These are phyloP conservation scores for Dryocosmus kuriphilus DNA, from an alignment of 2,888 invertebrate species.

Conservation along the genomic window DNA sequence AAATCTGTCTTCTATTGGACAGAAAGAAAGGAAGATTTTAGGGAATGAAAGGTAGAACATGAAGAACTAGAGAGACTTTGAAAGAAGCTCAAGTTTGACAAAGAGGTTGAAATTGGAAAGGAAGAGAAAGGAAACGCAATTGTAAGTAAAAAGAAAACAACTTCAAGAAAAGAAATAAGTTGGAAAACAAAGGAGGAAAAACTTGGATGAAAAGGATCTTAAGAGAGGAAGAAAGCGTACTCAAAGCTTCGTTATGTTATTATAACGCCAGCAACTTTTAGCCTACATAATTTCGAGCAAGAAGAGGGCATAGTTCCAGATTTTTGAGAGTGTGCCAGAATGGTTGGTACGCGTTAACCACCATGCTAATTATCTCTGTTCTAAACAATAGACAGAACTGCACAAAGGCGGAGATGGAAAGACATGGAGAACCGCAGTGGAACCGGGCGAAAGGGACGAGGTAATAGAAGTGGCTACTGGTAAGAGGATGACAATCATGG, in stretches of 20 bases:
- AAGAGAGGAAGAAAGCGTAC: neutral
- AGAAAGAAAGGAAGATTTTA: neutral
- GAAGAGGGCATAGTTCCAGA: neutral
- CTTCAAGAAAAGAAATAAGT: neutral
- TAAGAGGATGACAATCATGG: slow-evolving; percentile 53
- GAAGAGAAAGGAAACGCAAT: neutral
- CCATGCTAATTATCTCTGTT: slow-evolving; percentile 49
- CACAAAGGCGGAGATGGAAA: slow-evolving; percentile 37
- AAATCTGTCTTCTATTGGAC: slow-evolving; percentile 26
- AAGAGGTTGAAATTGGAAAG: neutral
- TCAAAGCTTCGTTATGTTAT: neutral
- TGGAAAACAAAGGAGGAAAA: neutral
- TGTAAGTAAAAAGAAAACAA: neutral
- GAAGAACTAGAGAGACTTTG: neutral
- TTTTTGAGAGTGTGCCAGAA: slow-evolving; percentile 26
- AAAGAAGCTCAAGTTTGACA: neutral
- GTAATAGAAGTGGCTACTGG: slow-evolving; percentile 54
- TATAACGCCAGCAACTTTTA: neutral
- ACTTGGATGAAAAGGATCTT: no score
- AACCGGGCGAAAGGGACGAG: slow-evolving; percentile 44
- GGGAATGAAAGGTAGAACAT: neutral
- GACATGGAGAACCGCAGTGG: slow-evolving; percentile 33
- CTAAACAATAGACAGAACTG: slow-evolving; percentile 49
- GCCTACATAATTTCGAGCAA: neutral
- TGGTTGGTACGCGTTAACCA: slow-evolving; percentile 41